Conservation (phyloP, 2,888 invertebrate species). For the Lasioglossum oenotherae region DNA sequence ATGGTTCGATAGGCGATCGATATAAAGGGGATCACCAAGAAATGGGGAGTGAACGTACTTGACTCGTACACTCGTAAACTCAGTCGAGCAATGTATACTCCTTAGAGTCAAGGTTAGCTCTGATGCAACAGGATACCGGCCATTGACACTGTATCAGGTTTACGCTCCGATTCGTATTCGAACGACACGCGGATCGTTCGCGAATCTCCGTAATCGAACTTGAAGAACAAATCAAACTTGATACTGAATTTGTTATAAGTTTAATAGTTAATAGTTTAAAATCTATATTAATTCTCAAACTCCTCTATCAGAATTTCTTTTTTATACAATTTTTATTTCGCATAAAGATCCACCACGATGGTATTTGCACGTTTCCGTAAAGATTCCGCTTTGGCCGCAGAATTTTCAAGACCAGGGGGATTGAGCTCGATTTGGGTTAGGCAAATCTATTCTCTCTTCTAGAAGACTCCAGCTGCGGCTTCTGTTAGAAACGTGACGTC, state of each 20-base stretch:
- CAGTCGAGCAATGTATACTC: slow-evolving; percentile 74
- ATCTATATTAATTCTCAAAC: no score
- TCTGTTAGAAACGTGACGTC: slow-evolving; percentile 59
- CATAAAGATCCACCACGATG: neutral
- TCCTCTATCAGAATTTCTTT: neutral
- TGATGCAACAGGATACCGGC: slow-evolving; percentile 83
- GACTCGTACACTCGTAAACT: slow-evolving; percentile 69
- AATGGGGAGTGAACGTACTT: slow-evolving; percentile 74
- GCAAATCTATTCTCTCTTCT: slow-evolving; percentile 25
- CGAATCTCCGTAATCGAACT: slow-evolving; percentile 1
- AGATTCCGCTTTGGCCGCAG: neutral
- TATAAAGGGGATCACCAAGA: slow-evolving; percentile 57
- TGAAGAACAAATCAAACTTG: no score
- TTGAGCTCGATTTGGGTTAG: neutral
- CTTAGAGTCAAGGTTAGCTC: slow-evolving; percentile 82
- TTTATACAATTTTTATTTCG: neutral
- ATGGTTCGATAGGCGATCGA: slow-evolving; percentile 42
- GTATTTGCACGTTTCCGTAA: neutral
- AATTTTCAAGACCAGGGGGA: neutral
- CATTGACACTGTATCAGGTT: slow-evolving; percentile 73
- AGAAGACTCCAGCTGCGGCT: slow-evolving; percentile 40
- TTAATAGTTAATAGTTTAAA: no score
- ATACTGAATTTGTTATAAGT: no score
- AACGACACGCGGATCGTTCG: slow-evolving; percentile 29
- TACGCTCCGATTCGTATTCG: slow-evolving; percentile 45